Evolutionary conservation across 2,113 vertebrate genomes (phyloP), one percentile per base, ranked within the genome.

Genomic region (Cyrtonyx montezumae): DNA sequence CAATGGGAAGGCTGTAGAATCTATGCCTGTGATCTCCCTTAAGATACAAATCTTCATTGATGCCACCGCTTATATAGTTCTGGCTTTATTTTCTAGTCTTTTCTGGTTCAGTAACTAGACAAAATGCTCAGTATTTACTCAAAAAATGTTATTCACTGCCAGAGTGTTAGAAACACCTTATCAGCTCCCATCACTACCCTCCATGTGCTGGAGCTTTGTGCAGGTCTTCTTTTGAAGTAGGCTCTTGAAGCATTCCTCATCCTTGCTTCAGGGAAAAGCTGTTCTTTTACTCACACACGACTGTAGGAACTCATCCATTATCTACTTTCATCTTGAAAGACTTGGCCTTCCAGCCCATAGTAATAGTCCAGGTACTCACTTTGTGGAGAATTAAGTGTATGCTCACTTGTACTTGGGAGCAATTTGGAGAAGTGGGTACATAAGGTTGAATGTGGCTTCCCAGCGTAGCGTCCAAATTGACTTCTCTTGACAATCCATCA

Each of bases 181-280:
- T 23, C 32, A 49, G 22, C 40, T 6, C 20, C 49, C 21, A 34
- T 45, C 10, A 17, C 25, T 22, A 61, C 3, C 5, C 56, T 81
- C 28, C 18, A 53, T 0, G 0, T 45, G 7, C 15, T 17, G 36
- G 26, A 25, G 22, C 19, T 87, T 75, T 68, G 7, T 48, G 30
- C 36, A 75, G 8, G 21, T 63, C 17, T 59, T 37, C 3, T 63
- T 73, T 61, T 42, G 40, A 61, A 78, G 11, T 6, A 87, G 25
- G 21, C 45, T 84, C 9, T 59, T 87, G 30, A 1, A 0, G 1
- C 26, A 21, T 75, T 81, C 51, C 34, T 58, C 61, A 20, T 21
- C 1, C 2, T 74, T 45, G 34, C 4, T 42, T n/a, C 4, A 48
- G 55, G 26, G 23, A 58, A 91, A 74, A 79, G 40, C 55, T 90